These are phyloP conservation scores for Thamnophis elegans DNA, from an alignment of 2,797 vertebrate species.

Conservation along the genomic window DNA sequence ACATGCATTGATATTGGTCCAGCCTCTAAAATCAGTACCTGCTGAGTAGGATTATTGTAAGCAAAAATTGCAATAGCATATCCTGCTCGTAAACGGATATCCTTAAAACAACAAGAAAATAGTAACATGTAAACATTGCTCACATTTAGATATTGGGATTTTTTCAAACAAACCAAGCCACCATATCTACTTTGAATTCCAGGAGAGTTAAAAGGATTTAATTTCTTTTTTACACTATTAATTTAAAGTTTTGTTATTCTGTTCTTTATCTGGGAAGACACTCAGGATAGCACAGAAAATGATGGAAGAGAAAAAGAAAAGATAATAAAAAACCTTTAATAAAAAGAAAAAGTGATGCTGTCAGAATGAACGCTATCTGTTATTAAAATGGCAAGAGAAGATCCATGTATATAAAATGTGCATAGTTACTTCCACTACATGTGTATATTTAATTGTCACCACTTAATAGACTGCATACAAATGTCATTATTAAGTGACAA, in stretches of 20 bases:
- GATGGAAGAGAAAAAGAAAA: background rate
- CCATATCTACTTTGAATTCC: background rate
- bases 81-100: constrained; percentile 71
- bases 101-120: constrained; percentile 55
- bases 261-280: background rate
- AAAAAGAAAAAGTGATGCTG: background rate
- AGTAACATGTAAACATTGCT: background rate
- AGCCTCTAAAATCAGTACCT: constrained; percentile 66
- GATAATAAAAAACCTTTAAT: background rate
- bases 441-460: background rate
- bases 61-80: constrained; percentile 76
- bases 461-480: too few relatives aligned
- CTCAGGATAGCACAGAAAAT: background rate
- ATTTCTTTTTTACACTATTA: background rate
- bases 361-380: background rate
- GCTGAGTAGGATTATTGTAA: constrained; percentile 72
- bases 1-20: constrained; percentile 65
- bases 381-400: background rate
- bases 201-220: background rate
- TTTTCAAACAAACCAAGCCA: background rate
- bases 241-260: background rate
- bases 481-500: background rate
- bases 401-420: background rate
- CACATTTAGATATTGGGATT: background rate
- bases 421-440: background rate